Percentiles rank a stretch among this genome's conserved stretches.
phyloP scores from a whole-genome alignment of 2,113 vertebrate genomes.

The Brevimyrus niger region DNA sequence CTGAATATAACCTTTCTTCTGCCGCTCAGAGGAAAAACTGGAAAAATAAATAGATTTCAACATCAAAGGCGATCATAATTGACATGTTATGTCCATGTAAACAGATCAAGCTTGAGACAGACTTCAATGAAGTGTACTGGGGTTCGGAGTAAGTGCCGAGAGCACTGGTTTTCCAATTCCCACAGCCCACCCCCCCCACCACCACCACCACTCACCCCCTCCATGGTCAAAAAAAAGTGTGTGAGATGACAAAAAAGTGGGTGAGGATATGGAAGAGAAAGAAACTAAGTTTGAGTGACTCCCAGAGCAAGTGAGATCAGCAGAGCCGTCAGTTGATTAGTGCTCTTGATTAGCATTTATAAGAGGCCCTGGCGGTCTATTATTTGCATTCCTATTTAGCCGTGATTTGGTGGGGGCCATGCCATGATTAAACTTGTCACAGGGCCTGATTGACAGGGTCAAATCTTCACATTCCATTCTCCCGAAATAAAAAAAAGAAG shows the following conservation, averaged over 20 bases:
- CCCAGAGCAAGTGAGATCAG: conserved; percentile 77
- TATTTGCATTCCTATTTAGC: conserved; percentile 99
- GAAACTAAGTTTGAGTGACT: conserved; percentile 76
- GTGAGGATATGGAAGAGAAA: conserved; percentile 55
- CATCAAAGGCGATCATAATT: conserved; percentile 52
- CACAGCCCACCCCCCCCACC: conserved; percentile 7
- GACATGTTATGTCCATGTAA: conserved; percentile 36
- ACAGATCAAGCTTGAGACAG: conserved; percentile 56
- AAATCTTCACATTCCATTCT: conserved; percentile 95
- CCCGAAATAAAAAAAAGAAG: conserved; percentile 75
- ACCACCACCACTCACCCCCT: conserved; percentile 8
- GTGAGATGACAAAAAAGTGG: conserved; percentile 67
- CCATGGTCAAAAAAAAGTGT: conserved; percentile 57
- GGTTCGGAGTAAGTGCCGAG: conserved; percentile 36
- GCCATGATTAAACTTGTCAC: conserved; percentile 99
- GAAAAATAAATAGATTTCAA: conserved; percentile 51
- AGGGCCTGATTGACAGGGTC: conserved; percentile 97
- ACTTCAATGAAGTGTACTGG: conserved; percentile 38
- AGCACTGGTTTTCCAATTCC: conserved; percentile 7
- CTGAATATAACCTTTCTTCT: conserved; percentile 58
- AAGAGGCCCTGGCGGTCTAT: conserved; percentile 90
- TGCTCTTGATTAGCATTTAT: conserved; percentile 99
- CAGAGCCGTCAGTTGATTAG: conserved; percentile 98
- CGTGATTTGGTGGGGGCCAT: conserved; percentile 92
- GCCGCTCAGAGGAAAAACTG: conserved; percentile 6